Percentiles rank a stretch among this genome's conserved stretches.
Conservation (phyloP, 92 coral and sea anemone species). For the Blastomussa wellsi region DNA sequence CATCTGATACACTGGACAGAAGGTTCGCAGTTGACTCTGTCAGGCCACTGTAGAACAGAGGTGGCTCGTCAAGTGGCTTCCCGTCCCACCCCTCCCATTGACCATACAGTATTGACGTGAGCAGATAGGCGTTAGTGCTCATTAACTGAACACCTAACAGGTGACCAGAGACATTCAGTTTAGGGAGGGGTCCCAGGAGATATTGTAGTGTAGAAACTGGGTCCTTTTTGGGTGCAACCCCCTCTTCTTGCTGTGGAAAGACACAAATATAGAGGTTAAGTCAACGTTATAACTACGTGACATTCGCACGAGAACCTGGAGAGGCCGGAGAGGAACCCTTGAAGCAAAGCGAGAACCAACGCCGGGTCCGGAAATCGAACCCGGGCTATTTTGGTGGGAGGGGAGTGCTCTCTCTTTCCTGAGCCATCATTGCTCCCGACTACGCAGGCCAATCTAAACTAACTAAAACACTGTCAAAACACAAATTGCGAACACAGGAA, state of each 20-base stretch:
- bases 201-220: constrained; percentile 16
- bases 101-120: constrained; percentile 54
- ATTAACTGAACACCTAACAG: constrained; percentile 47
- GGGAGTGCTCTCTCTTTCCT: no score
- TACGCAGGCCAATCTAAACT: no score
- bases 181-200: constrained; percentile 33
- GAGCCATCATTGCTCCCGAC: no score
- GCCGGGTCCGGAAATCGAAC: no score
- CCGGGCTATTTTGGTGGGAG: no score
- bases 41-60: constrained; percentile 56
- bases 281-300: constrained; percentile 1
- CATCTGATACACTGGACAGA: constrained; percentile 49
- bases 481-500: no score
- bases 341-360: no score
- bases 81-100: constrained; percentile 73
- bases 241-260: constrained; percentile 8
- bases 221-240: constrained; percentile 8
- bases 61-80: constrained; percentile 54
- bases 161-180: constrained; percentile 37
- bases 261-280: not conserved
- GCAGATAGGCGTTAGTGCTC: constrained; percentile 50
- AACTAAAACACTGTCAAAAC: no score
- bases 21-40: constrained; percentile 45
- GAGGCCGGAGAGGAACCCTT: no score
- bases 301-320: no score